Conservation (phyloP, 2,797 vertebrate species). For the Corythornis leucogaster region DNA sequence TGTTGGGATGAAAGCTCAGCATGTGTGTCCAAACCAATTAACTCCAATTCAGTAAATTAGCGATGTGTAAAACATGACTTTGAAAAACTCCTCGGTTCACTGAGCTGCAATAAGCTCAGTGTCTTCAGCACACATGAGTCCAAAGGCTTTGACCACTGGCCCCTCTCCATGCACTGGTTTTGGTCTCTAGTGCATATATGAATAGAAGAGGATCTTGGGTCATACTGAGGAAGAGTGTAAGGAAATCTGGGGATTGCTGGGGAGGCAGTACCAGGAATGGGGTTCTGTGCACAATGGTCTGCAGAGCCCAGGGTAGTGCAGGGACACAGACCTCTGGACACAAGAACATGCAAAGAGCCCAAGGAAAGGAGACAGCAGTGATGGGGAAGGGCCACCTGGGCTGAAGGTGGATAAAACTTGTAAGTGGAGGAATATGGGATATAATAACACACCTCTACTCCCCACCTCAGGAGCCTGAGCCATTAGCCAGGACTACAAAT, state of each 20-base stretch:
- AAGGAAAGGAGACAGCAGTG: neutral
- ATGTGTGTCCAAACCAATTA: slow-evolving; percentile 22
- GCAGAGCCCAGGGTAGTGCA: neutral
- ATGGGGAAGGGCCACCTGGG: neutral
- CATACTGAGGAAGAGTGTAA: neutral
- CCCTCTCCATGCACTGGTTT: neutral
- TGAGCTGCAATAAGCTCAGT: neutral
- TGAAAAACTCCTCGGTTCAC: slow-evolving; percentile 19
- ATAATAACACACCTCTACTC: neutral
- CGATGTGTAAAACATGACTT: slow-evolving; percentile 44
- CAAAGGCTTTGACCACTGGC: slow-evolving; percentile 37
- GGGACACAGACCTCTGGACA: neutral
- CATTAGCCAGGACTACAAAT: neutral
- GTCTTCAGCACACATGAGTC: neutral
- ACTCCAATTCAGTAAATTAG: slow-evolving; percentile 11
- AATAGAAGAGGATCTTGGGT: neutral
- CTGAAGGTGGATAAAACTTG: neutral
- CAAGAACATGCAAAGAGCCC: rapidly evolving
- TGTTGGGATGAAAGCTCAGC: slow-evolving; percentile 26
- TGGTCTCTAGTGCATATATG: neutral
- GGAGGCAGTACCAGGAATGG: neutral
- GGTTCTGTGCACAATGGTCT: neutral
- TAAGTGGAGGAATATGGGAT: neutral
- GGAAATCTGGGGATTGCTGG: neutral
- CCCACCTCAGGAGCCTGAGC: neutral